Percentiles rank a stretch among this genome's conserved stretches.
Conservation (phyloP, 2,888 invertebrate genomes). For the Caenorhabditis sinica region DNA sequence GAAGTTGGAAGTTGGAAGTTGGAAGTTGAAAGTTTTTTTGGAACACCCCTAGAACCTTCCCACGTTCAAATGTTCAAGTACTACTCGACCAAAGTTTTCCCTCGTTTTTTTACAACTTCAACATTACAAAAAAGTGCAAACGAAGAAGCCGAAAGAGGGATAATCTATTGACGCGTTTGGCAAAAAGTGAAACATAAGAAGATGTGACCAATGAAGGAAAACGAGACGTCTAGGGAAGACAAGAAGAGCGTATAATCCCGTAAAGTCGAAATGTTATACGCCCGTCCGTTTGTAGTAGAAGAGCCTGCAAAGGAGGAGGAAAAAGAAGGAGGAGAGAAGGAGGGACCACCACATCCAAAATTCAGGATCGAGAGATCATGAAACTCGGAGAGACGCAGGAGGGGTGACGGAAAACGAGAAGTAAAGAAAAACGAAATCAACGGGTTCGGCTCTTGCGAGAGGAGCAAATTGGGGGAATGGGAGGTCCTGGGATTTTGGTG, state of each 20-base stretch:
- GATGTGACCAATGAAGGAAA: conserved; percentile 4
- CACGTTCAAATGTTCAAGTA: too few species aligned
- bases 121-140: not conserved
- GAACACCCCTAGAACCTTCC: too few species aligned
- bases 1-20: too few species aligned
- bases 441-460: conserved; percentile 1
- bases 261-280: conserved; percentile 60
- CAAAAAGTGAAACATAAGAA: conserved; percentile 25
- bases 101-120: not conserved
- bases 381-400: conserved; percentile 23
- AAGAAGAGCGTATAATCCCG: conserved; percentile 46
- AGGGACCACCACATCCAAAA: conserved; percentile 36
- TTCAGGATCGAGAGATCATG: conserved; percentile 27
- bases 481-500: not conserved
- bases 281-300: conserved; percentile 2
- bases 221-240: not conserved
- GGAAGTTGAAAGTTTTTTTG: too few species aligned
- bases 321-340: conserved; percentile 4
- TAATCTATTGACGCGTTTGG: not conserved
- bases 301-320: not conserved
- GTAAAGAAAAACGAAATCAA: conserved; percentile 42
- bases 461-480: not conserved
- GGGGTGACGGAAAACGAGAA: not conserved
- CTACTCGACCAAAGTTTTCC: not conserved
- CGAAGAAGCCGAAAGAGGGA: not conserved